phyloP scores from a whole-genome alignment of 2,113 vertebrate species.

The Periophthalmus modestus region DNA sequence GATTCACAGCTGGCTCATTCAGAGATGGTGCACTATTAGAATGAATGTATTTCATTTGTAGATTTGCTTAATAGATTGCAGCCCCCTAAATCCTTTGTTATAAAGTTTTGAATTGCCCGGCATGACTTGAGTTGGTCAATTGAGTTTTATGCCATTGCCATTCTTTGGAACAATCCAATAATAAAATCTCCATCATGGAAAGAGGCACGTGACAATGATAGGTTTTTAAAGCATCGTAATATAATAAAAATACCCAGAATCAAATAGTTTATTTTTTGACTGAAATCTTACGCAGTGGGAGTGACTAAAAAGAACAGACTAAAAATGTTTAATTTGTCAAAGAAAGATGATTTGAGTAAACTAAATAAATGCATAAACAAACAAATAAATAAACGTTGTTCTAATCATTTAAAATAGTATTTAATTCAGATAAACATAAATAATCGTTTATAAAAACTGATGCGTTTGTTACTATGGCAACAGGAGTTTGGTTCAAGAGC shows the following conservation, averaged over 20 bases:
- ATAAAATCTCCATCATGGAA: no score
- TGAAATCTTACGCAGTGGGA: not conserved
- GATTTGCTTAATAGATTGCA: not conserved
- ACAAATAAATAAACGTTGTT: not conserved
- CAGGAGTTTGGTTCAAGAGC: not conserved
- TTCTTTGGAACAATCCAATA: no score
- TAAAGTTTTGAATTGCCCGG: no score
- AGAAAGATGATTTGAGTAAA: not conserved
- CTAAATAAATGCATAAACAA: not conserved
- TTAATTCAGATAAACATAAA: not conserved
- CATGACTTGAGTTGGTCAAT: no score
- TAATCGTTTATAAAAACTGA: not conserved
- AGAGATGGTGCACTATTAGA: not conserved
- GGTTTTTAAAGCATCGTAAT: no score
- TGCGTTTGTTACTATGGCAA: slow-evolving; percentile 5
- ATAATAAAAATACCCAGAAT: no score
- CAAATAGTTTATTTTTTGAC: no score
- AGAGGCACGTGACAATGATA: no score
- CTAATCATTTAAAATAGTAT: not conserved
- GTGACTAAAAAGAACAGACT: not conserved
- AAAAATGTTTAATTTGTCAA: not conserved
- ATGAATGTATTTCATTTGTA: not conserved
- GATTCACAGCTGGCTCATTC: not conserved
- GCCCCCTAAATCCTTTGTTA: not conserved
- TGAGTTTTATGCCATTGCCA: no score